Evolutionary conservation across 92 coral and sea anemone species (phyloP).

Genomic region (Blastomussa wellsi): DNA sequence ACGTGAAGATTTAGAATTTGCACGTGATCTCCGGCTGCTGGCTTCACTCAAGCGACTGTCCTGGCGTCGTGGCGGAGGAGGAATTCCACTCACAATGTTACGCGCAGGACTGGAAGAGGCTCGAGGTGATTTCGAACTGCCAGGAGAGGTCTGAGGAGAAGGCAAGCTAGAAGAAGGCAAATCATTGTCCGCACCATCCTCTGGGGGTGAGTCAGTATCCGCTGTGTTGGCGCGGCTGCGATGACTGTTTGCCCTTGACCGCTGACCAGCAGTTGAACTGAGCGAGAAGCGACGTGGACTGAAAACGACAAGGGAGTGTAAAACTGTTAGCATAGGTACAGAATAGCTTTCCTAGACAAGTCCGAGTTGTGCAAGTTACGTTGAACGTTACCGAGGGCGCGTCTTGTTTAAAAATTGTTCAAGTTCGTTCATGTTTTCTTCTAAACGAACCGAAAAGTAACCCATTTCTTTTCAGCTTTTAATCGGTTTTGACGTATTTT

Average conservation of each 20-base stretch:
- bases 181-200: constrained; percentile 42
- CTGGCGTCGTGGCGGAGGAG: constrained; percentile 56
- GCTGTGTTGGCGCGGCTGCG: constrained; percentile 67
- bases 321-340: not conserved
- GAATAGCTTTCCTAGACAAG: not conserved
- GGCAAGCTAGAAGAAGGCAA: constrained; percentile 60
- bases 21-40: constrained; percentile 57
- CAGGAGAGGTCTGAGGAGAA: constrained; percentile 67
- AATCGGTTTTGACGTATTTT: no score
- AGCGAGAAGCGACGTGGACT: constrained; percentile 59
- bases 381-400: not conserved
- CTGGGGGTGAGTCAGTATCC: constrained; percentile 53
- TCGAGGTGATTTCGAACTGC: constrained; percentile 47
- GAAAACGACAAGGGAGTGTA: not conserved
- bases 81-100: constrained; percentile 45
- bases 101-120: constrained; percentile 66
- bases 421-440: not conserved
- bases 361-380: not conserved
- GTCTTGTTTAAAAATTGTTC: no score
- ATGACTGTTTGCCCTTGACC: constrained; percentile 73
- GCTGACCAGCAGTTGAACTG: constrained; percentile 57
- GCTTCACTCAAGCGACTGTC: constrained; percentile 64
- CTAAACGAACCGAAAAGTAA: no score
- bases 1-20: constrained; percentile 60
- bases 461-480: no score